Base-by-base conservation (phyloP, 2,888 invertebrate genomes). In the Philaethria dido region DNA sequence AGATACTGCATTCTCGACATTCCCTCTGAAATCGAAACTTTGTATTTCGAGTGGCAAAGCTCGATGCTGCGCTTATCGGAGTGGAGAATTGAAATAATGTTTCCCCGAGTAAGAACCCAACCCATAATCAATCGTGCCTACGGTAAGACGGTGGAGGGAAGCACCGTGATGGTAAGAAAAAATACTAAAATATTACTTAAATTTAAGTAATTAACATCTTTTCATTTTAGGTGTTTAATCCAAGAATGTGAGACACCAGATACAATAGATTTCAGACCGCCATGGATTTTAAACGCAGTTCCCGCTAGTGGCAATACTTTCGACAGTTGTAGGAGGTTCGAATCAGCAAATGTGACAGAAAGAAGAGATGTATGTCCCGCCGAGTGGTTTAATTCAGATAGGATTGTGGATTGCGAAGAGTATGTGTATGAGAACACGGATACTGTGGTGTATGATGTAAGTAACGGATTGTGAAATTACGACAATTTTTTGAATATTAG, bases 311-410 rank as follows among this genome's bases (percentile, higher is more conserved):
- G 74, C 9, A 76, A 76, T 20, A 69, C 74, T 0, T 79, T 89
- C 69, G 90, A 93, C 62, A 87, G 87, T 59, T 94, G 94, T 72
- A 79, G 83, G 55, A 86, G 93, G 0, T 94, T 80, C 72, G 81
- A 72, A 3, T 77, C 72, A 54, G 9, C 64, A 4, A 71, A 72
- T 11, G 47, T 57, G 1, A 57, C 64, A 18, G 9, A 39, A 1
- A 39, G 50, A n/a, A 71, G 72, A 1, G 47, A 67, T 0, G 63
- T 52, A 11, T 91, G 90, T 62, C 85, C 89, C 0, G 80, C 80
- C 0, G 59, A 70, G 1, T 77, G 84, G 64, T 91, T 91, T 71
- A 72, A 90, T 68, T 73, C 71, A 0, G 61, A 73, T 42, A 67
- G 20, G 0, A 62, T 75, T 0, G 64, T 77, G 5, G 50, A 66